phyloP scores from a whole-genome alignment of 2,888 invertebrate genomes.

The Andrena haemorrhoa region DNA sequence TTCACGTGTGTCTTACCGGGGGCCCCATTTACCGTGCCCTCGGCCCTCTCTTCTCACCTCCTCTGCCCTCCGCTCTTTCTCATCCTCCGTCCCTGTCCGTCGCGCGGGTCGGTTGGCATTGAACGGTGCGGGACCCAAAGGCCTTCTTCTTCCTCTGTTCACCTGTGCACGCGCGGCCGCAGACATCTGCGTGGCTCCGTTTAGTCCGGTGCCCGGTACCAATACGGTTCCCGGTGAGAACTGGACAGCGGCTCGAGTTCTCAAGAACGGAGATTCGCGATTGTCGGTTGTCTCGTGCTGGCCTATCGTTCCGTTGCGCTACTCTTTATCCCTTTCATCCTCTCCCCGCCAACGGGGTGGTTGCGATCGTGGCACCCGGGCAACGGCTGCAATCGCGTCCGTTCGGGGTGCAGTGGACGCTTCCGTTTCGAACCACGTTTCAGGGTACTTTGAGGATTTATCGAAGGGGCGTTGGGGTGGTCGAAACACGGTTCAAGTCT shows the following conservation, averaged over 20 bases:
- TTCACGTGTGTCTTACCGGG: slow-evolving; percentile 77
- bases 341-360: slow-evolving; percentile 5
- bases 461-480: not conserved
- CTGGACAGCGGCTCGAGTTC: slow-evolving; percentile 79
- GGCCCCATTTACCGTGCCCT: slow-evolving; percentile 35
- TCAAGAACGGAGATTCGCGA: slow-evolving; percentile 71
- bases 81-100: slow-evolving; percentile 19
- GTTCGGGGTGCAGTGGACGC: not conserved
- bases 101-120: slow-evolving; percentile 14
- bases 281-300: slow-evolving; percentile 40
- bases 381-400: not conserved
- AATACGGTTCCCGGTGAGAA: slow-evolving; percentile 78
- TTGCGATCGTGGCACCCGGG: not conserved
- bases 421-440: not conserved
- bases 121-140: slow-evolving; percentile 26
- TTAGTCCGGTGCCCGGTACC: slow-evolving; percentile 29
- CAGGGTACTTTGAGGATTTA: not conserved
- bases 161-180: slow-evolving; percentile 53
- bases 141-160: slow-evolving; percentile 54
- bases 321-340: not conserved
- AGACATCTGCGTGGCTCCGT: slow-evolving; percentile 46
- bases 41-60: slow-evolving; percentile 26
- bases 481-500: no score
- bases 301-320: slow-evolving; percentile 16
- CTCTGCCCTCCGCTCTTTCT: slow-evolving; percentile 46